These are phyloP conservation scores for Hipparchia semele DNA, from an alignment of 2,888 invertebrate genomes.

Conservation along the genomic window DNA sequence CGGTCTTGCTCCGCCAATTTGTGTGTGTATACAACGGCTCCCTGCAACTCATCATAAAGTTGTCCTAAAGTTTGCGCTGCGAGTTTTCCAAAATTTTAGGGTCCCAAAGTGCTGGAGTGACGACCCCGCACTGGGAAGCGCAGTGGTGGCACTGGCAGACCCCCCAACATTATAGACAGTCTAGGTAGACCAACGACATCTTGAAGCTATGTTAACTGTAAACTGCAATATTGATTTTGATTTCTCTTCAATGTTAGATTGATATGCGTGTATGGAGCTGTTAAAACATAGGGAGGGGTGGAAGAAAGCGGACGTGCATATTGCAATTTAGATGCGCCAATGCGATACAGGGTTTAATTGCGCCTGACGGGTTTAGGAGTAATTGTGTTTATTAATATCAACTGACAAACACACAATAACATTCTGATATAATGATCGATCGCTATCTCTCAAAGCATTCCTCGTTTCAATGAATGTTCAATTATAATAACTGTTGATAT, in stretches of 20 bases:
- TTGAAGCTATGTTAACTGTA: too few relatives aligned
- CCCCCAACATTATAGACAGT: too few relatives aligned
- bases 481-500: conserved; percentile 31
- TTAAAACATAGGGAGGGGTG: conserved; percentile 40
- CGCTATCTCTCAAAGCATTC: conserved; percentile 31
- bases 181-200: too few relatives aligned
- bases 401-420: conserved; percentile 36
- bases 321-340: conserved; percentile 76
- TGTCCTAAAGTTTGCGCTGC: too few relatives aligned
- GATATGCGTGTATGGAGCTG: conserved; percentile 12
- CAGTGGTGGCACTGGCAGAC: too few relatives aligned
- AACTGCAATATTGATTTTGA: not conserved
- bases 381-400: conserved; percentile 44
- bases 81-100: too few relatives aligned
- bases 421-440: conserved; percentile 35
- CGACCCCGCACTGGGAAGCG: too few relatives aligned
- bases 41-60: too few relatives aligned
- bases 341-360: conserved; percentile 70
- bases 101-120: too few relatives aligned
- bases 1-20: too few relatives aligned
- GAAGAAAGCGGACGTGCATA: conserved; percentile 72
- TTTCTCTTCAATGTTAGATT: not conserved
- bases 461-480: conserved; percentile 27
- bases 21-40: too few relatives aligned
- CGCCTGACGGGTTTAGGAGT: conserved; percentile 55